Base-by-base conservation (phyloP, 2,797 vertebrate species). In the Ambastaia sidthimunki region DNA sequence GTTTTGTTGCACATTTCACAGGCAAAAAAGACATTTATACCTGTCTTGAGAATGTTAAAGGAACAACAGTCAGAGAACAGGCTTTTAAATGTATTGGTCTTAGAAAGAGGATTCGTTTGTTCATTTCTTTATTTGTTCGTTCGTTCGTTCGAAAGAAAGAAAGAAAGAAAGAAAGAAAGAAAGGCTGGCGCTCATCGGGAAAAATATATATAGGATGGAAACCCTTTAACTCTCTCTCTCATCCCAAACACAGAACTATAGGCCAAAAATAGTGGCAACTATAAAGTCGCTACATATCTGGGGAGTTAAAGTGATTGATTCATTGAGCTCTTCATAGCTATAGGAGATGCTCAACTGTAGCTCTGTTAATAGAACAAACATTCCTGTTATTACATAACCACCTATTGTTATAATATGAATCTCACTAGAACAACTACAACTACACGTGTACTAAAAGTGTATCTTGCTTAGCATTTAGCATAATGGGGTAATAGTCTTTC, bases 341-440 rank as follows among this genome's bases (percentile, higher is more conserved):
- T 62, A 80, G 4, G 50, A 52, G 50, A n/a, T 16, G 2, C 50
- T 16, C 50, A 52, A 52, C 15, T 52, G 50, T n/a, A 52, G 16
- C 18, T 52, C 16, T 52, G 50, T 44, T 44, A 44, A 44, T 44
- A 25, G 73, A 21, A 60, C 37, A 79, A 63, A 76, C 19, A 31
- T 3, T 34, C 67, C 68, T 76, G 34, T 54, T 16, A 63, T 80
- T 67, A 76, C 55, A 82, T 77, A 72, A 75, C 59, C 48, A 23
- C 47, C 28, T 31, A 69, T 48, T 74, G 31, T 82, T 84, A 52
- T 57, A 19, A 80, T 41, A 80, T 69, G 7, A 18, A 19, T 67
- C 34, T 10, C 10, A 19, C 5, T 5, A 44, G 34, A 68, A 18
- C 2, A 15, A 57, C 34, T 54, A 54, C 62, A 50, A 9, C 44